A percentile compares a stretch with the other conserved stretches of the same genome.
These are phyloP conservation scores for Stramonita haemastoma DNA, from an alignment of 2,888 invertebrate species.

Conservation along the genomic window DNA sequence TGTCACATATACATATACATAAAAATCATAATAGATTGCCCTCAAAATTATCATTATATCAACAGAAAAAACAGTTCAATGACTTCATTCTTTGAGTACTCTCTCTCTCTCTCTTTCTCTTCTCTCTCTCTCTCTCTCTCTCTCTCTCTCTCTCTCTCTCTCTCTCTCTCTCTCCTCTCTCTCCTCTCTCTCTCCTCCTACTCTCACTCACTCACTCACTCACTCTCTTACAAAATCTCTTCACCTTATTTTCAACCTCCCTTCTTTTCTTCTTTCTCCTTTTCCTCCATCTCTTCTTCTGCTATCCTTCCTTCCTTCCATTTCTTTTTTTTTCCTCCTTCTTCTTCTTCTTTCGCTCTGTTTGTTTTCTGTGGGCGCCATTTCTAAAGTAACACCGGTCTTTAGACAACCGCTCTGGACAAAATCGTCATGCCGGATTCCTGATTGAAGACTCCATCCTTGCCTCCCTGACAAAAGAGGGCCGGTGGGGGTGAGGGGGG, in stretches of 20 bases:
- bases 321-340: background rate
- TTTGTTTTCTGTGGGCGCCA: background rate
- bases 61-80: too few relatives aligned
- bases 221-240: too few relatives aligned
- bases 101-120: background rate
- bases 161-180: constrained; percentile 3
- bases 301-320: background rate
- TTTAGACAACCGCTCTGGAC: constrained; percentile 15
- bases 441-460: constrained; percentile 17
- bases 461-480: background rate
- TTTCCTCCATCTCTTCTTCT: background rate
- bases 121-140: background rate
- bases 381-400: constrained; percentile 19
- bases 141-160: background rate
- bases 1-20: too few relatives aligned
- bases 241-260: too few relatives aligned
- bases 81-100: background rate
- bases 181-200: background rate
- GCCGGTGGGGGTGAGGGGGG: background rate
- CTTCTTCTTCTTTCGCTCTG: background rate
- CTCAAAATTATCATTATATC: too few relatives aligned
- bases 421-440: constrained; percentile 18
- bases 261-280: background rate
- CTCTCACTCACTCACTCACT: background rate
- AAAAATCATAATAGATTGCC: too few relatives aligned